These are phyloP conservation scores for Propithecus coquereli DNA, from an alignment of 2,113 vertebrate genomes.

Conservation along the genomic window DNA sequence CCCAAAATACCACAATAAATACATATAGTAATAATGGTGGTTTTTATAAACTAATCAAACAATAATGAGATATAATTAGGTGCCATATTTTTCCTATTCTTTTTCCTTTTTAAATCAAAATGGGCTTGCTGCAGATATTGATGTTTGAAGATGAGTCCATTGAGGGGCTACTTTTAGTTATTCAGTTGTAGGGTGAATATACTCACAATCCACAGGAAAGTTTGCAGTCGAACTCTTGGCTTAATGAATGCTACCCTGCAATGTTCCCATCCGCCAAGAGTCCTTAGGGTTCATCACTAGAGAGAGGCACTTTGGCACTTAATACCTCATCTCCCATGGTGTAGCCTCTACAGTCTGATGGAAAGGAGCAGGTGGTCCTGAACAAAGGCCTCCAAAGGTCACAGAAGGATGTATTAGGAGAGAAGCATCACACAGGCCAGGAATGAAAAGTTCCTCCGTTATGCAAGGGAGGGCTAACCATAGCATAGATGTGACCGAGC, in stretches of 20 bases:
- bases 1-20: neutral
- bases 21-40: neutral
- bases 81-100: neutral
- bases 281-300: neutral
- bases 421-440: neutral
- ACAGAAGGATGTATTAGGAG: neutral
- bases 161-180: neutral
- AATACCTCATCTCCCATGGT: neutral
- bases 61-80: neutral
- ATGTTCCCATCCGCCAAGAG: rapidly evolving
- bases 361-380: neutral
- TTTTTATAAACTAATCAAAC: neutral
- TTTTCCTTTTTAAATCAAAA: neutral
- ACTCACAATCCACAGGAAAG: neutral
- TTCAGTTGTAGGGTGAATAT: neutral
- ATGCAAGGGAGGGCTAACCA: neutral
- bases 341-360: neutral
- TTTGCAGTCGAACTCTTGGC: neutral
- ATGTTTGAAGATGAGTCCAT: neutral
- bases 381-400: neutral
- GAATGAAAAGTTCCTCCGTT: neutral
- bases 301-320: neutral
- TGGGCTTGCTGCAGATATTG: neutral
- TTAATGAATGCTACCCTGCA: neutral
- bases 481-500: neutral